Evolutionary conservation across 2,888 invertebrate species (phyloP).

Genomic region (Cosmopolites sordidus): DNA sequence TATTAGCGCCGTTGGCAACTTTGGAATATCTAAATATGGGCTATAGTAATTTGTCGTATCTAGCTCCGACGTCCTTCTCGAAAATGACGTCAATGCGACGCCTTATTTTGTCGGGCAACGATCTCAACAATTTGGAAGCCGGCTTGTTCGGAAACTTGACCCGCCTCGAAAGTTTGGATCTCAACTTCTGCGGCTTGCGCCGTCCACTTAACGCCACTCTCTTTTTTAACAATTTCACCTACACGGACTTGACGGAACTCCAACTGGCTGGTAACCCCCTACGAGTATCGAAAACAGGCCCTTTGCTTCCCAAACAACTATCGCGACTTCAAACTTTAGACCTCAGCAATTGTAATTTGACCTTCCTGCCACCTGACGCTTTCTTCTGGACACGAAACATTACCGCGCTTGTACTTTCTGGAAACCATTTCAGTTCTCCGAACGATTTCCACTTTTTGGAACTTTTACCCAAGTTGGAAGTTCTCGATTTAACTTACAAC

Average conservation of each 20-base stretch:
- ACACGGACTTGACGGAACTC: conserved; percentile 63
- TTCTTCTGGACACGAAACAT: conserved; percentile 61
- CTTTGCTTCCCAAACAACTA: conserved; percentile 62
- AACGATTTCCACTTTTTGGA: conserved; percentile 56
- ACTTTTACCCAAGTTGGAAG: conserved; percentile 54
- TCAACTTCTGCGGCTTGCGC: conserved; percentile 65
- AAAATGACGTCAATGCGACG: conserved; percentile 65
- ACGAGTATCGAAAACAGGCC: conserved; percentile 55
- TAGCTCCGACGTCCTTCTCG: conserved; percentile 63
- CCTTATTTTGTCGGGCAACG: conserved; percentile 65
- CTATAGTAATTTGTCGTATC: conserved; percentile 62
- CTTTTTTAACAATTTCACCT: conserved; percentile 62
- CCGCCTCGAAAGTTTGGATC: conserved; percentile 60
- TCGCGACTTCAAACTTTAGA: conserved; percentile 61
- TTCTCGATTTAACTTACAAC: conserved; percentile 61
- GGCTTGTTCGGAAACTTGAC: conserved; percentile 66
- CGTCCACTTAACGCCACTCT: conserved; percentile 61
- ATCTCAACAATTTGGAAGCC: conserved; percentile 60
- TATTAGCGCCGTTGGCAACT: conserved; percentile 61
- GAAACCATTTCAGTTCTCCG: conserved; percentile 53
- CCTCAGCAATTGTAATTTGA: conserved; percentile 62
- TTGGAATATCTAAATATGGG: conserved; percentile 70
- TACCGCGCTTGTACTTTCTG: conserved; percentile 57
- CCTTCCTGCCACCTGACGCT: conserved; percentile 56
- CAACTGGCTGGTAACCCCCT: conserved; percentile 65